Percentiles rank a stretch among this genome's conserved stretches.
phyloP scores from a whole-genome alignment of 2,797 vertebrate genomes.

The Cynodonichthys magdalenae region DNA sequence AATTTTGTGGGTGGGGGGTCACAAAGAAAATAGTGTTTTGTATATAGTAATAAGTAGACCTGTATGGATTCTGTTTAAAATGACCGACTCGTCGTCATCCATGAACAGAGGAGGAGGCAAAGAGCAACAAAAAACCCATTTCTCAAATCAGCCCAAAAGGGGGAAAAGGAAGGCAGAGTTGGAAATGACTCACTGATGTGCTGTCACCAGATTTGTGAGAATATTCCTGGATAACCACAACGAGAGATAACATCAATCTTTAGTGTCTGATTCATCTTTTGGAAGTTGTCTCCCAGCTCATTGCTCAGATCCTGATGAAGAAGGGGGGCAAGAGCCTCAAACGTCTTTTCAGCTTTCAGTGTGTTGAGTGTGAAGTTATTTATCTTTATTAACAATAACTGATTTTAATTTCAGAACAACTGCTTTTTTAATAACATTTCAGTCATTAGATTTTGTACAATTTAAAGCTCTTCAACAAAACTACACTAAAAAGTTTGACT shows the following conservation, averaged over 20 bases:
- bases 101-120: background rate
- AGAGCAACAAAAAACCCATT: constrained; percentile 1
- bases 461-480: no score
- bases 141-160: constrained; percentile 18
- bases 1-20: background rate
- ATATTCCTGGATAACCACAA: constrained; percentile 29
- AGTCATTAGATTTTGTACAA: no score
- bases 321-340: background rate
- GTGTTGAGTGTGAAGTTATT: no score
- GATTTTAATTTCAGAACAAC: no score
- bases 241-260: constrained; percentile 57
- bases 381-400: no score
- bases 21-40: no score
- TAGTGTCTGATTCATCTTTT: constrained; percentile 39
- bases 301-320: constrained; percentile 2
- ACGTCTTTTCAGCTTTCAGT: no score
- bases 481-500: no score
- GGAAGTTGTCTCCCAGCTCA: constrained; percentile 21
- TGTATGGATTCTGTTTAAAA: constrained; percentile 4
- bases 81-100: background rate
- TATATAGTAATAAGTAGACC: background rate
- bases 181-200: constrained; percentile 5
- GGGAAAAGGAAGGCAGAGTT: background rate
- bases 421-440: no score
- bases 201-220: constrained; percentile 13